Conservation (phyloP, 1,140 invertebrate species). For the Zaprionus taronus region DNA sequence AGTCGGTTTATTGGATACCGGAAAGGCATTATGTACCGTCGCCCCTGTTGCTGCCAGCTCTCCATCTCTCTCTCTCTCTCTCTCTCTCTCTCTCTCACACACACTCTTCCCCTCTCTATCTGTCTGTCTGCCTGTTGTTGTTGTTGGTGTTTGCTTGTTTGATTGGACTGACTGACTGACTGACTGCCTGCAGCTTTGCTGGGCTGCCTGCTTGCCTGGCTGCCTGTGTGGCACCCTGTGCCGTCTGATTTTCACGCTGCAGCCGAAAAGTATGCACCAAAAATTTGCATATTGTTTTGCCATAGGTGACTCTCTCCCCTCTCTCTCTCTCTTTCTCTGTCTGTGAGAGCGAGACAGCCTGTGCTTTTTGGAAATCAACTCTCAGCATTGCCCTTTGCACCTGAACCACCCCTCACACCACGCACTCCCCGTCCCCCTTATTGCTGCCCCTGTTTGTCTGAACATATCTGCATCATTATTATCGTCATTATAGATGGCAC, state of each 20-base stretch:
- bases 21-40: slow-evolving; percentile 72
- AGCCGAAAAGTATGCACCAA: slow-evolving; percentile 77
- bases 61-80: slow-evolving; percentile 21
- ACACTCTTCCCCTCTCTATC: slow-evolving; percentile 4
- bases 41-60: slow-evolving; percentile 7
- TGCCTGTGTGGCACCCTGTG: slow-evolving; percentile 41
- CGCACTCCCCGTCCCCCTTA: not conserved
- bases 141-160: slow-evolving; percentile 50
- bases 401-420: slow-evolving; percentile 15
- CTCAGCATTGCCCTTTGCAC: slow-evolving; percentile 47
- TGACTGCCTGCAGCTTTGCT: slow-evolving; percentile 17
- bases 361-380: slow-evolving; percentile 28
- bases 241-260: slow-evolving; percentile 80
- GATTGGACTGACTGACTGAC: slow-evolving; percentile 45
- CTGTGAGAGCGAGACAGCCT: slow-evolving; percentile 2
- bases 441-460: slow-evolving; percentile 15
- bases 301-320: slow-evolving; percentile 42
- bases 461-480: slow-evolving; percentile 69
- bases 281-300: slow-evolving; percentile 83
- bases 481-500: slow-evolving; percentile 78
- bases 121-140: slow-evolving; percentile 24
- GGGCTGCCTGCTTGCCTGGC: not conserved
- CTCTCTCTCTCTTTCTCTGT: not conserved
- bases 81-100: slow-evolving; percentile 28
- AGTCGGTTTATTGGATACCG: slow-evolving; percentile 83